These are phyloP conservation scores for Dolichoris vasculosae DNA, from an alignment of 1,140 invertebrate species.

Conservation along the genomic window DNA sequence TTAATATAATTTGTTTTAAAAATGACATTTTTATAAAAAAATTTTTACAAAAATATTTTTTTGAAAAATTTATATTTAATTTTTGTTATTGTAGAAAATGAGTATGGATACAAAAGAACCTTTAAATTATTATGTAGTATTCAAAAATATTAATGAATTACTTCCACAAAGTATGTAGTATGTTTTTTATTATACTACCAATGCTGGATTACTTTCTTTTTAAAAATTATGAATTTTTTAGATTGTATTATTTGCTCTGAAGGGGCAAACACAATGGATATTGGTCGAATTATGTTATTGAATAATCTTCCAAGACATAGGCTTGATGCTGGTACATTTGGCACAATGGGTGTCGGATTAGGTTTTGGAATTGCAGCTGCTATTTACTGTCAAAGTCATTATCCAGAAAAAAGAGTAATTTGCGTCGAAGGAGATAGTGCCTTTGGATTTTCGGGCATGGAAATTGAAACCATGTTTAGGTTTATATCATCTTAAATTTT, in stretches of 20 bases:
- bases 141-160: conserved; percentile 84
- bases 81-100: conserved; percentile 74
- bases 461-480: conserved; percentile 95
- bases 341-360: conserved; percentile 96
- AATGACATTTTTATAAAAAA: not conserved
- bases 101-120: conserved; percentile 81
- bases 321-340: conserved; percentile 94
- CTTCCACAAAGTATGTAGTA: conserved; percentile 77
- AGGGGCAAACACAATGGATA: conserved; percentile 99
- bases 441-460: conserved; percentile 98
- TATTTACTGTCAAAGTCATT: conserved; percentile 88
- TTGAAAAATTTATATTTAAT: not conserved
- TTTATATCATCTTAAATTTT: conserved; percentile 55
- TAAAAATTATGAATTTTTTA: conserved; percentile 55
- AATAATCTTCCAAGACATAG: conserved; percentile 90
- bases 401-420: conserved; percentile 87
- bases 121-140: conserved; percentile 95
- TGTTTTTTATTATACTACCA: not conserved
- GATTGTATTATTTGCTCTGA: conserved; percentile 97
- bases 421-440: conserved; percentile 96
- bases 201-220: not conserved
- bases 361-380: conserved; percentile 96
- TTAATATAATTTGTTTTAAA: not conserved
- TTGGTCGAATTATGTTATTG: conserved; percentile 90
- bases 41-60: conserved; percentile 4